Evolutionary conservation across 1,140 invertebrate genomes (phyloP).

Genomic region (Battus philenor): DNA sequence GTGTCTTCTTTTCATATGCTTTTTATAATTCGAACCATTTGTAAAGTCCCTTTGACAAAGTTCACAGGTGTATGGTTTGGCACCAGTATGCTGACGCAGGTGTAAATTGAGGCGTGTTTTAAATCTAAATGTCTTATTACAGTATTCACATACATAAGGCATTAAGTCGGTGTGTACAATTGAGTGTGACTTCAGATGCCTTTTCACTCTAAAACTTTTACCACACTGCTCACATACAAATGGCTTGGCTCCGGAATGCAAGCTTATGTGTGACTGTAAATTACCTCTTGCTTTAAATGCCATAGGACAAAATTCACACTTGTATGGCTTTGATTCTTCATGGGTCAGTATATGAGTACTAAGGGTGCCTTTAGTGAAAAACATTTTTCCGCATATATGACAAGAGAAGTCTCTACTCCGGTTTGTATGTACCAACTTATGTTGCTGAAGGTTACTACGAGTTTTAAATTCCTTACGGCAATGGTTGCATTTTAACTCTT

Average conservation of each 20-base stretch:
- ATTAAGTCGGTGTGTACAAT: constrained; percentile 91
- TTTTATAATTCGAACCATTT: constrained; percentile 87
- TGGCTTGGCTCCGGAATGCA: constrained; percentile 84
- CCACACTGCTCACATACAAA: constrained; percentile 87
- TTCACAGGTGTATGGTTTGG: constrained; percentile 78
- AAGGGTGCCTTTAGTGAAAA: constrained; percentile 64
- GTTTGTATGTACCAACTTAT: constrained; percentile 52
- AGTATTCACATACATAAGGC: constrained; percentile 86
- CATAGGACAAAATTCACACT: constrained; percentile 58
- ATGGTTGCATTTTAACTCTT: constrained; percentile 52
- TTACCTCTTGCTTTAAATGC: constrained; percentile 57
- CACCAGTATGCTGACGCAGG: constrained; percentile 80
- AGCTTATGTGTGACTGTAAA: constrained; percentile 76
- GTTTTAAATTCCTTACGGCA: constrained; percentile 63
- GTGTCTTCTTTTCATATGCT: constrained; percentile 85
- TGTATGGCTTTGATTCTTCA: constrained; percentile 54
- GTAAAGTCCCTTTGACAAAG: constrained; percentile 84
- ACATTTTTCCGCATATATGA: constrained; percentile 67
- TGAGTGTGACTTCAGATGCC: constrained; percentile 62
- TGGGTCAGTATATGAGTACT: constrained; percentile 57
- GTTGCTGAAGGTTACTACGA: constrained; percentile 51
- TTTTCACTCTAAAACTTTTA: constrained; percentile 80
- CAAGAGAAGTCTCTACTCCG: constrained; percentile 57
- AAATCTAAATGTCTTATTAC: constrained; percentile 84
- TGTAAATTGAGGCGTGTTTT: constrained; percentile 82